Conservation (phyloP, 2,113 vertebrate genomes). For the Pogona vitticeps region DNA sequence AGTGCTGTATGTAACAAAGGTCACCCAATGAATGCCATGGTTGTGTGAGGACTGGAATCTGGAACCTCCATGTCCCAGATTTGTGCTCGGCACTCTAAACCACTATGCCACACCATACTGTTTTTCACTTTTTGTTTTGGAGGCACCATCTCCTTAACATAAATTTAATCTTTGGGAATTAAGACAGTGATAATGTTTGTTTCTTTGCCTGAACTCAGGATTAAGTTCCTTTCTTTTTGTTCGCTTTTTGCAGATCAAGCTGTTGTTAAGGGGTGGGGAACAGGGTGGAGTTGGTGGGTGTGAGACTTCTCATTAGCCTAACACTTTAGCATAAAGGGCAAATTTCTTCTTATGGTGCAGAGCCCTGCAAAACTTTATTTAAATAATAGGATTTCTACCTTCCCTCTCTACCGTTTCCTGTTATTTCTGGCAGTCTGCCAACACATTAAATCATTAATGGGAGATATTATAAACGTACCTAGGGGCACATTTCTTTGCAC, state of each 20-base stretch:
- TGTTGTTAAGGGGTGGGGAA: not conserved
- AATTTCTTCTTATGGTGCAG: not conserved
- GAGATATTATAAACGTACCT: not conserved
- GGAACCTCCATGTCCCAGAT: too few species aligned
- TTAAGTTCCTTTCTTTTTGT: too few species aligned
- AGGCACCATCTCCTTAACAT: too few species aligned
- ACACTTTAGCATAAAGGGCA: not conserved
- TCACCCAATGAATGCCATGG: too few species aligned
- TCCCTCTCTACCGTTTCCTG: not conserved
- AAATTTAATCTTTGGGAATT: not conserved
- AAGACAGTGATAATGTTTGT: not conserved
- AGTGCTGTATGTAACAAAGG: too few species aligned
- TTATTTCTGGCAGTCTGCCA: too few species aligned
- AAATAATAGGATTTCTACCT: not conserved
- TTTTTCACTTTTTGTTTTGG: too few species aligned
- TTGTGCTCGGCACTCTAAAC: too few species aligned
- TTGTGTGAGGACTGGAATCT: too few species aligned
- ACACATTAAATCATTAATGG: not conserved
- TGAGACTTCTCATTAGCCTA: not conserved
- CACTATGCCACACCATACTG: too few species aligned
- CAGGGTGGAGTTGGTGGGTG: not conserved
- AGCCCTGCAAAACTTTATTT: too few species aligned
- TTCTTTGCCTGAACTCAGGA: not conserved
- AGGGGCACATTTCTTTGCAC: not conserved
- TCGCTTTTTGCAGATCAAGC: not conserved